phyloP scores from a whole-genome alignment of 2,113 vertebrate species.

The Aleadryas rufinucha region DNA sequence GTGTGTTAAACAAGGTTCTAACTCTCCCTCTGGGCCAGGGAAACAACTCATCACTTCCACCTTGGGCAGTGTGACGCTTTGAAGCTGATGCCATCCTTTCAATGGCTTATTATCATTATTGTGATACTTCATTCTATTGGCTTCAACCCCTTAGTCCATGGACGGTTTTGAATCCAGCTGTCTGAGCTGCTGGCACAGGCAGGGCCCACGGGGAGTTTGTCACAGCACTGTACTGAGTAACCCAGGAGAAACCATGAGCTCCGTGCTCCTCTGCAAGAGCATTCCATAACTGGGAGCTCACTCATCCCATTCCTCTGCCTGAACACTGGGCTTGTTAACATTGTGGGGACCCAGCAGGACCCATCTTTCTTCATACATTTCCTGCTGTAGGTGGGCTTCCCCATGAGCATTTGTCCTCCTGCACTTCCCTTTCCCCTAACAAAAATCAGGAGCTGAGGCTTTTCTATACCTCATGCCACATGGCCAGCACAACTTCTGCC shows the following conservation, averaged over 20 bases:
- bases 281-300: rapidly evolving
- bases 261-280: not conserved
- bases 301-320: not conserved
- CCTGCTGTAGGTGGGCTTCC: not conserved
- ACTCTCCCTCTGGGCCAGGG: not conserved
- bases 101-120: rapidly evolving
- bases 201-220: rapidly evolving
- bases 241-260: not conserved
- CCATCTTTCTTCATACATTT: not conserved
- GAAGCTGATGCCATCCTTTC: not conserved
- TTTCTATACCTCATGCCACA: not conserved
- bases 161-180: not conserved
- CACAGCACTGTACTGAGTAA: rapidly evolving
- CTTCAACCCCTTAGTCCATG: not conserved
- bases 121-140: not conserved
- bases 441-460: not conserved
- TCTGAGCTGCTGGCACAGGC: rapidly evolving
- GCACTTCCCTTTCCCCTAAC: not conserved
- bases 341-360: not conserved
- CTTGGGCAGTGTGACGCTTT: not conserved
- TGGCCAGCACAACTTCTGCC: rapidly evolving
- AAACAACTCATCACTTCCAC: not conserved
- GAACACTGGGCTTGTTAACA: not conserved
- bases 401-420: not conserved
- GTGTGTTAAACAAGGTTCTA: not conserved